Evolutionary conservation across 2,113 vertebrate species (phyloP), one percentile per base, ranked within the genome.

Genomic region (Lucifuga dentata): DNA sequence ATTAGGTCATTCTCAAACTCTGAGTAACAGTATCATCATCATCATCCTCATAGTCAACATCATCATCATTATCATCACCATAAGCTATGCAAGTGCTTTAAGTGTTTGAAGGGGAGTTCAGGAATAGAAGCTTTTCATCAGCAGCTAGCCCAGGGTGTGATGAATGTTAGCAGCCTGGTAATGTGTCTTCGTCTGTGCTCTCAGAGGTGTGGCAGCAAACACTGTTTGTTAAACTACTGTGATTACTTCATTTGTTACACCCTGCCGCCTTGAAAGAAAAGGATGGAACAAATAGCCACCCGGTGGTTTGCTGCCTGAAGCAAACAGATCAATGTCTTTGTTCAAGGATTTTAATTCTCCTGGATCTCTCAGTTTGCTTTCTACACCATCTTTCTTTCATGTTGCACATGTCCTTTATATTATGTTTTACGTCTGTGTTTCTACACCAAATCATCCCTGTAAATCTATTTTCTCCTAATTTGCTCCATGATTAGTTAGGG

Each of bases 111-210:
- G 26, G 36, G 1, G n/a, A 60, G 52, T 44, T 72, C 36, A 35
- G 65, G 23, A 79, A 71, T 35, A 72, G 66, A 74, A 33, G 19
- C 52, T 70, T 55, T 71, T 81, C 68, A 84, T 73, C 75, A 66
- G 56, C 63, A 67, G 41, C 67, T 53, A 38, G 10, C 44, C 0
- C 16, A 68, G 51, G 24, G 62, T 79, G 83, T 53, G 38, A 72
- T 39, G 38, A 46, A 68, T 49, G 73, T 85, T 84, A 85, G 74
- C 68, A 60, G 67, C 73, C 68, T 21, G 1, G 24, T 21, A 21
- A 19, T 29, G 17, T 11, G 35, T 59, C 55, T 16, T 36, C 24
- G 53, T 45, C 12, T 19, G 57, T 21, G 45, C 19, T 32, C 21
- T 26, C 26, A 41, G 52, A 68, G 56, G 51, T 40, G 69, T 65